Conservation (phyloP, 2,113 vertebrate species). For the Gulo gulo region DNA sequence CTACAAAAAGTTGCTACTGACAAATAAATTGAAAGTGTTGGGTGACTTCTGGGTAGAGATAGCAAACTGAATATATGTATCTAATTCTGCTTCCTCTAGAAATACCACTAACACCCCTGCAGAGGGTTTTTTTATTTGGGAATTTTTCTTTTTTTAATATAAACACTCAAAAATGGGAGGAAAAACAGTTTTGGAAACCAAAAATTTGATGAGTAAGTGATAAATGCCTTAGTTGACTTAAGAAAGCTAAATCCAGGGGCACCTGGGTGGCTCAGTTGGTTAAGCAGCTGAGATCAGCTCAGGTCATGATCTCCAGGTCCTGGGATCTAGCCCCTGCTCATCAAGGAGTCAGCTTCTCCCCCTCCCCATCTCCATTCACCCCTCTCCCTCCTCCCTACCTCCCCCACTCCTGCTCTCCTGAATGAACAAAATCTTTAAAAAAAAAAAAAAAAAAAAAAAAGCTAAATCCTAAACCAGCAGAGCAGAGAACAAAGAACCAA, state of each 20-base stretch:
- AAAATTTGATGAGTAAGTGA: background rate
- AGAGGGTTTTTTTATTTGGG: background rate
- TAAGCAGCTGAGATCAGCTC: background rate
- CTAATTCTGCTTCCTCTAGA: slow-evolving; percentile 25
- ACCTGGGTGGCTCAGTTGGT: background rate
- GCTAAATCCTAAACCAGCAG: background rate
- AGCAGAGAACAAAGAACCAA: background rate
- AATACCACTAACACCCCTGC: background rate
- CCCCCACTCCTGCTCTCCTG: background rate
- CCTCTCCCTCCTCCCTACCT: background rate
- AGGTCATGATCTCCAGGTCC: background rate
- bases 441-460: background rate
- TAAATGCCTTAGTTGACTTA: background rate
- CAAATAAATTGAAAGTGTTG: background rate
- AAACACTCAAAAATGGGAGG: background rate
- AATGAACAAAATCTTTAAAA: background rate
- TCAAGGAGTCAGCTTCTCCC: background rate
- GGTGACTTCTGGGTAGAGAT: background rate
- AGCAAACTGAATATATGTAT: background rate
- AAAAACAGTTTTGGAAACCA: background rate
- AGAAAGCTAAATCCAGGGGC: background rate
- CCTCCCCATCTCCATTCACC: background rate
- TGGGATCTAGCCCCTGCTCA: background rate
- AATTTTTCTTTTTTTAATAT: background rate
- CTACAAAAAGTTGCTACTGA: background rate